These are phyloP conservation scores for Agrenia bidenticulata DNA, from an alignment of 2,888 invertebrate species.

Conservation along the genomic window DNA sequence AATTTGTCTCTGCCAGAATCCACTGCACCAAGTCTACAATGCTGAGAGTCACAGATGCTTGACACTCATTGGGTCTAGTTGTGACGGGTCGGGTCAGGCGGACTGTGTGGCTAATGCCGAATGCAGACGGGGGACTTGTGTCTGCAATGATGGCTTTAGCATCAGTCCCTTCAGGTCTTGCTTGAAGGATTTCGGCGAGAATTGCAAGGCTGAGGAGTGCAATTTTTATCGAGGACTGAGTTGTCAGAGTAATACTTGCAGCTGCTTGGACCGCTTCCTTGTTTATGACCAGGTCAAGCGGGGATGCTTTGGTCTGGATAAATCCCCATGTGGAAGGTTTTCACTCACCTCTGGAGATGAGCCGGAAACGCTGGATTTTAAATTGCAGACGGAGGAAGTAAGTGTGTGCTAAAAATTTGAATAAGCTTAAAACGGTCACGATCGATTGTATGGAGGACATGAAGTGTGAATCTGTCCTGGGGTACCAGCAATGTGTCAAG, in stretches of 20 bases:
- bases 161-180: conserved; percentile 29
- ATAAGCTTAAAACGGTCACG: not conserved
- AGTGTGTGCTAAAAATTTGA: not conserved
- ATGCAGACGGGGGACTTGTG: conserved; percentile 26
- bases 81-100: conserved; percentile 13
- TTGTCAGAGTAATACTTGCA: conserved; percentile 36
- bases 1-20: conserved; percentile 38
- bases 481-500: not conserved
- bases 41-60: not conserved
- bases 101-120: conserved; percentile 27
- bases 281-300: conserved; percentile 30
- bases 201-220: conserved; percentile 14
- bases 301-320: conserved; percentile 28
- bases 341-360: not conserved
- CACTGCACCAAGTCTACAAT: conserved; percentile 21
- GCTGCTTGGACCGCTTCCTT: conserved; percentile 38
- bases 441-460: not conserved
- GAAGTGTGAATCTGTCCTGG: conserved; percentile 1
- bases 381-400: not conserved
- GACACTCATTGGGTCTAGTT: conserved; percentile 14
- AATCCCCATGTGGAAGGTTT: conserved; percentile 27
- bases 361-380: not conserved
- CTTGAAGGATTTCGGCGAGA: not conserved
- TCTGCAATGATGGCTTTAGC: conserved; percentile 24
- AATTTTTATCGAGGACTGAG: conserved; percentile 35